These are phyloP conservation scores for Musca vetustissima DNA, from an alignment of 1,140 invertebrate species.

Conservation along the genomic window DNA sequence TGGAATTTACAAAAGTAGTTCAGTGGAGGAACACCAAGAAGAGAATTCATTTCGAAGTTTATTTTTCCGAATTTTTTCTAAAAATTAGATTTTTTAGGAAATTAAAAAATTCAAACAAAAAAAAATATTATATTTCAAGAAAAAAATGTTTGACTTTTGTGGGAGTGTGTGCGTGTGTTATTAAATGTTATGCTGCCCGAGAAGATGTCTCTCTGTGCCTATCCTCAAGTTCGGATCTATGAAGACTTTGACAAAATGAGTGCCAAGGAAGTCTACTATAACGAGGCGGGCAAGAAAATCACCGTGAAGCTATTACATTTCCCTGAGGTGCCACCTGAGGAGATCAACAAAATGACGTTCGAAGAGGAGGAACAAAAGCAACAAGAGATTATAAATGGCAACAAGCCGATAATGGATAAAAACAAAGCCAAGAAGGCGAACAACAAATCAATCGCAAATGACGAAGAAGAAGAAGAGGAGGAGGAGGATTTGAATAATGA, in stretches of 20 bases:
- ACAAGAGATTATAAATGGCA: conserved; percentile 12
- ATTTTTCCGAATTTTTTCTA: no score
- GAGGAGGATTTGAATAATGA: conserved; percentile 3
- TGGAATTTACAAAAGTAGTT: no score
- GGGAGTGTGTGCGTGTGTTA: no score
- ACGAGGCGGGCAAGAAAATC: conserved; percentile 53
- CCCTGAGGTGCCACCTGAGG: conserved; percentile 50
- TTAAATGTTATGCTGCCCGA: conserved; percentile 16
- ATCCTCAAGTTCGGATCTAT: conserved; percentile 50
- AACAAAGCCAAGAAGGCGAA: neutral
- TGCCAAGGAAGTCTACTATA: conserved; percentile 54
- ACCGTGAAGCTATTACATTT: conserved; percentile 53
- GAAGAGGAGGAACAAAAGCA: conserved; percentile 39
- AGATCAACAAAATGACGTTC: conserved; percentile 47
- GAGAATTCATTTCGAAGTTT: no score
- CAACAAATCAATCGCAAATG: neutral
- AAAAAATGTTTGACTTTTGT: no score
- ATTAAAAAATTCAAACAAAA: no score
- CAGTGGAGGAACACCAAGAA: no score
- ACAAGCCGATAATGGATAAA: neutral
- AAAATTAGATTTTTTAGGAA: no score
- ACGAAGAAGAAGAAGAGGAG: neutral
- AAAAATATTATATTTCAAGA: no score
- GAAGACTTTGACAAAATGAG: conserved; percentile 57
- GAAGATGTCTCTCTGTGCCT: conserved; percentile 32